These are phyloP conservation scores for Scotopteryx bipunctaria DNA, from an alignment of 2,888 invertebrate species.

Conservation along the genomic window DNA sequence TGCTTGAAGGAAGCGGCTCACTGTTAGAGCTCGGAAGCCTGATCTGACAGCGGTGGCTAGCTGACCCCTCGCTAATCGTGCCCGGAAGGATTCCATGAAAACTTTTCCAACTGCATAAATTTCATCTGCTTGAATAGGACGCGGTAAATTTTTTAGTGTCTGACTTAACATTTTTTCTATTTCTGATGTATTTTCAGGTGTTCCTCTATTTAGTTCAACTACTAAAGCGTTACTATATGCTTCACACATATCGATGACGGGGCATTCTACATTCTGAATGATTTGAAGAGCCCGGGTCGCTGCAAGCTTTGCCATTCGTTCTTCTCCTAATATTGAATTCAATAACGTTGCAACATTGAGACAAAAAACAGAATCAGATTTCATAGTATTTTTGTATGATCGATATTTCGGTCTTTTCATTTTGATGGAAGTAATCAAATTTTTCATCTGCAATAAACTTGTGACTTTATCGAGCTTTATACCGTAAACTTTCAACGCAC, in stretches of 20 bases:
- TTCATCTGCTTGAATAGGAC: constrained; percentile 69
- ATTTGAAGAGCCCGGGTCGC: constrained; percentile 61
- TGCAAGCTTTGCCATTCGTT: constrained; percentile 54
- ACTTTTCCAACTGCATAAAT: constrained; percentile 72
- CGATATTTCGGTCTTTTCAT: constrained; percentile 54
- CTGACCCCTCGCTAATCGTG: constrained; percentile 61
- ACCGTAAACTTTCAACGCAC: constrained; percentile 58
- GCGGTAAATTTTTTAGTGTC: constrained; percentile 52
- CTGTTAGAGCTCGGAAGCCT: constrained; percentile 67
- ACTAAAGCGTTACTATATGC: constrained; percentile 73
- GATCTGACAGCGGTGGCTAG: constrained; percentile 60
- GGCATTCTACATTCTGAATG: constrained; percentile 62
- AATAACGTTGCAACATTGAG: constrained; percentile 66
- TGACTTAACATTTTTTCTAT: constrained; percentile 63
- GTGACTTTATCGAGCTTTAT: constrained; percentile 60
- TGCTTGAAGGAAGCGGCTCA: constrained; percentile 71
- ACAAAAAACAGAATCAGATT: constrained; percentile 66
- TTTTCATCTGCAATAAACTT: constrained; percentile 51
- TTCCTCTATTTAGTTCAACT: constrained; percentile 69
- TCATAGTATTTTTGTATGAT: constrained; percentile 46
- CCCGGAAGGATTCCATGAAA: constrained; percentile 69
- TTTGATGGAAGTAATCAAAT: constrained; percentile 45
- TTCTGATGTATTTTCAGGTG: constrained; percentile 57
- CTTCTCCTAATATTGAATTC: constrained; percentile 61
- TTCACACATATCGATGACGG: constrained; percentile 69